Conservation (phyloP, 2,113 vertebrate genomes). For the Sturnus vulgaris region DNA sequence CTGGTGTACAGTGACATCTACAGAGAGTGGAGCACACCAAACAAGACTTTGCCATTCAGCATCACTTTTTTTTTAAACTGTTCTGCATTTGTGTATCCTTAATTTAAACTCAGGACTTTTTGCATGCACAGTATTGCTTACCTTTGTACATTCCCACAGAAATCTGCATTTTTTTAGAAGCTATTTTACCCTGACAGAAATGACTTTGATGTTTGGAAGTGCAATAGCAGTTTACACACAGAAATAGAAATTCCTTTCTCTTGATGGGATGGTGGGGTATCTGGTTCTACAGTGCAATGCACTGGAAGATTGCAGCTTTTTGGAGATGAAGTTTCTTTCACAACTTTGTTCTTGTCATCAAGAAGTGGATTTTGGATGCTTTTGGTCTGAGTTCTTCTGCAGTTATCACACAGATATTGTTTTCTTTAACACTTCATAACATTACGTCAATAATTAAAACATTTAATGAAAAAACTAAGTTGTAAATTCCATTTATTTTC, state of each 20-base stretch:
- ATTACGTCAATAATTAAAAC: too few relatives aligned
- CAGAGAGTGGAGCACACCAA: background rate
- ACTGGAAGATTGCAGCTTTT: background rate
- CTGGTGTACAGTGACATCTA: slow-evolving; percentile 57
- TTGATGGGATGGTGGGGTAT: background rate
- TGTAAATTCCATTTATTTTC: background rate
- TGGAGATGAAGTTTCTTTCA: background rate
- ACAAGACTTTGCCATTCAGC: background rate
- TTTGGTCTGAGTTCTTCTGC: background rate
- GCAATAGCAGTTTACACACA: background rate
- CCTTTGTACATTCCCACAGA: background rate
- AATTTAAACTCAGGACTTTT: background rate
- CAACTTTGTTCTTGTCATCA: background rate
- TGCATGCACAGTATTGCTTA: background rate
- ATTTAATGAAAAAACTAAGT: too few relatives aligned
- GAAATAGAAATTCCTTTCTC: background rate
- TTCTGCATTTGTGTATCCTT: background rate
- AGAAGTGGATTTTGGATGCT: background rate
- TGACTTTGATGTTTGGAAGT: background rate
- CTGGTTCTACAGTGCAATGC: background rate
- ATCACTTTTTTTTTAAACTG: rapidly evolving
- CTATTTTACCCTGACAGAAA: background rate
- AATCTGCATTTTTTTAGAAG: rapidly evolving
- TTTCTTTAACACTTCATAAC: too few relatives aligned
- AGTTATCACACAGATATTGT: background rate